Percentiles rank a stretch among this genome's conserved stretches.
Conservation (phyloP, 2,113 vertebrate genomes). For the Bungarus multicinctus region DNA sequence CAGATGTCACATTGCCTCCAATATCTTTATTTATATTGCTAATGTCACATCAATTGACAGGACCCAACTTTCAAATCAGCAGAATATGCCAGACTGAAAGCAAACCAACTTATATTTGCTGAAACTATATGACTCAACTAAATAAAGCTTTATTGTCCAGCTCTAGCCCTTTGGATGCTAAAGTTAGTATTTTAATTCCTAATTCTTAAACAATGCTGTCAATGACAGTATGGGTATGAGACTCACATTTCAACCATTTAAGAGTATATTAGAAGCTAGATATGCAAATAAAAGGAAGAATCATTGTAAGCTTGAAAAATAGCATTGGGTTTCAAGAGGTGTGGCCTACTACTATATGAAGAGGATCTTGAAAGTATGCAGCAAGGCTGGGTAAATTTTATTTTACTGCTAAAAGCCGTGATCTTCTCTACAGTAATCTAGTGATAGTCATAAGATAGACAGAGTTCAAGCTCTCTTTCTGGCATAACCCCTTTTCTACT, state of each 20-base stretch:
- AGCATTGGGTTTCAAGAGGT: too few relatives aligned
- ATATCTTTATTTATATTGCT: not conserved
- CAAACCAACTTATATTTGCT: not conserved
- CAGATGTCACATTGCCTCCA: not conserved
- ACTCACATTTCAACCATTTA: not conserved
- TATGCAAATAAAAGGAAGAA: not conserved
- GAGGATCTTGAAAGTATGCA: not conserved
- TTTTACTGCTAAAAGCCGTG: not conserved
- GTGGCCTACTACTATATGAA: not conserved
- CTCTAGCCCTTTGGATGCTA: not conserved
- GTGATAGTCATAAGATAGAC: not conserved
- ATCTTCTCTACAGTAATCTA: not conserved
- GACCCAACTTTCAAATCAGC: not conserved
- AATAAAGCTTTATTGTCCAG: not conserved
- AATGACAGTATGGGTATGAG: not conserved
- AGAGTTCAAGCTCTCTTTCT: not conserved
- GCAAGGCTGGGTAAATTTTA: not conserved
- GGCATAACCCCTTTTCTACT: not conserved
- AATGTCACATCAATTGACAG: not conserved
- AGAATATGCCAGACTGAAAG: not conserved
- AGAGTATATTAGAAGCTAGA: not conserved
- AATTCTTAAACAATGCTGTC: not conserved
- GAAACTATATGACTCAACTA: not conserved
- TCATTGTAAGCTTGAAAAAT: not conserved
- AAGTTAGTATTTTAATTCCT: not conserved